Evolutionary conservation across 2,113 vertebrate species (phyloP).

Genomic region (Sceloporus undulatus): DNA sequence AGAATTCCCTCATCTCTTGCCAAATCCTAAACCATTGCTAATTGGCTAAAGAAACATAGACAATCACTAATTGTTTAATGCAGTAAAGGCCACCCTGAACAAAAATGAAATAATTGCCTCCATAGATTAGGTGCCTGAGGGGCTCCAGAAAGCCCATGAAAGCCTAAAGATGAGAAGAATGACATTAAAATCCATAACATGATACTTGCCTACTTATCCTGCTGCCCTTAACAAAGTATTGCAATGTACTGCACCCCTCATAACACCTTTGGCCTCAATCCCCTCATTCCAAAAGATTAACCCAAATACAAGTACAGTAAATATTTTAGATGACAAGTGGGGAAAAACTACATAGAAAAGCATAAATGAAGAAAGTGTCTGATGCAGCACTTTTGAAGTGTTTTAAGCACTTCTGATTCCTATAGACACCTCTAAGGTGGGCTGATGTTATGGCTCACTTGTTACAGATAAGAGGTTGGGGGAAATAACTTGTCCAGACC

Average conservation of each 20-base stretch:
- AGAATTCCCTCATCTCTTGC: constrained; percentile 23
- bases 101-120: constrained; percentile 31
- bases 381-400: not conserved
- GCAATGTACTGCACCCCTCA: not conserved
- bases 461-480: not conserved
- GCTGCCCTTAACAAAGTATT: not conserved
- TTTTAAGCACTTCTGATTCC: not conserved
- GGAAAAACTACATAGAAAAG: not conserved
- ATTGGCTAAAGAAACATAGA: constrained; percentile 32
- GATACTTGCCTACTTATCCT: not conserved
- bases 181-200: not conserved
- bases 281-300: constrained; percentile 20
- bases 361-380: no score
- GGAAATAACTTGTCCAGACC: not conserved
- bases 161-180: constrained; percentile 9
- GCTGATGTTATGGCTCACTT: not conserved
- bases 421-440: not conserved
- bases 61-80: constrained; percentile 24
- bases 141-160: constrained; percentile 8
- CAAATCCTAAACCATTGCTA: constrained; percentile 34
- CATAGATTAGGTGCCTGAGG: not conserved
- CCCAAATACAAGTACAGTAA: not conserved
- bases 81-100: constrained; percentile 18
- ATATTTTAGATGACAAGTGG: not conserved
- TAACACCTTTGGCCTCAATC: not conserved